Base-by-base conservation (phyloP, 2,888 invertebrate species). In the Sepiola atlantica region DNA sequence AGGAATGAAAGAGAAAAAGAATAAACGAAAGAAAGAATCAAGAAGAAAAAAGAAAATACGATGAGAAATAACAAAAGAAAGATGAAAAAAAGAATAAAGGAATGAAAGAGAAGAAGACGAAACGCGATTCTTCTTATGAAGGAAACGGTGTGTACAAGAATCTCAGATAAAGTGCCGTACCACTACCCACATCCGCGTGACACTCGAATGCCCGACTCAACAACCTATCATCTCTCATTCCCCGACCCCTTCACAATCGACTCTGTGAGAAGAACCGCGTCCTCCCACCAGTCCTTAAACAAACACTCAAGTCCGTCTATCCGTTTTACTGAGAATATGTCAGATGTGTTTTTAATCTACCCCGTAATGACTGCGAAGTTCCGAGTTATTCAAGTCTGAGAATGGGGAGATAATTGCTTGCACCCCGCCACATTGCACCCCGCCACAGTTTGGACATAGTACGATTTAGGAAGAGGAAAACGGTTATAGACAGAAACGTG, bases 291-390 rank as follows among this genome's bases (percentile, higher is more conserved):
- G 18, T 18, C 77, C n/a, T 32, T 77, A 32, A 77, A n/a, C 77
- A 14, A 32, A n/a, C n/a, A 77, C 10, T 4, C n/a, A 14, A 14
- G n/a, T 45, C n/a, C n/a, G 32, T n/a, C 77, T 77, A 77, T 77
- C n/a, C 77, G 12, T n/a, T 77, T 77, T 77, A 77, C 77, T n/a
- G 14, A 77, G 77, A 32, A 77, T 77, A 77, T 77, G 77, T 77
- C 77, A 77, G 77, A 77, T 77, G 77, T n/a, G 32, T 77, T 77
- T 77, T 77, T 77, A 77, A 77, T 77, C 77, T 77, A 77, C 77
- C 77, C 14, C n/a, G 32, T 77, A 77, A 77, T 32, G 77, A n/a
- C 77, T 32, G 77, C n/a, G n/a, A 32, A 77, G 77, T 77, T 77
- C 28, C 10, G 21, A 61, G 61, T 61, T 77, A n/a, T n/a, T 21